Evolutionary conservation across 2,888 invertebrate species (phyloP).

Genomic region (Hypolimnas misippus): DNA sequence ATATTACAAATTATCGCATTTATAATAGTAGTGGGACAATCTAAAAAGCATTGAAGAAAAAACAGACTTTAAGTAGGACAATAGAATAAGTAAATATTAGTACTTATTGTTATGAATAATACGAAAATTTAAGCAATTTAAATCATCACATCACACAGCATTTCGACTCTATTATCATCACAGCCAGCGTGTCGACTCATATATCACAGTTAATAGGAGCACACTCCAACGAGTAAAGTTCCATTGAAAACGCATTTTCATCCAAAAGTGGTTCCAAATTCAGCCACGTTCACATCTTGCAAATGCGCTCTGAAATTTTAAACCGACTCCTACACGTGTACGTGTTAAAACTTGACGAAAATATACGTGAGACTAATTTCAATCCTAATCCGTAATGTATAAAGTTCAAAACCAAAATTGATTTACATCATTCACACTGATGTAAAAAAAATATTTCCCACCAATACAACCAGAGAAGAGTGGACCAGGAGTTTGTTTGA

Average conservation of each 20-base stretch:
- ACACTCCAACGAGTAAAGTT: constrained; percentile 36
- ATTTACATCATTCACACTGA: constrained; percentile 11
- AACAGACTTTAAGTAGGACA: no score
- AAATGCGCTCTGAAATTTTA: constrained; percentile 59
- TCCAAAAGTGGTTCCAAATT: constrained; percentile 62
- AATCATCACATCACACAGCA: no score
- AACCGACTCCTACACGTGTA: constrained; percentile 54
- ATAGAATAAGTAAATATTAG: no score
- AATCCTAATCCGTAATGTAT: constrained; percentile 6
- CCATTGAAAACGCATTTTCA: constrained; percentile 64
- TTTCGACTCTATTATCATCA: no score
- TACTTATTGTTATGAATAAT: no score
- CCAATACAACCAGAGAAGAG: constrained; percentile 57
- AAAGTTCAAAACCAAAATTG: constrained; percentile 1
- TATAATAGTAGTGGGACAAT: no score
- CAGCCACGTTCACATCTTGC: constrained; percentile 62
- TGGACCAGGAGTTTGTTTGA: constrained; percentile 66
- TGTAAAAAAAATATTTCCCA: constrained; percentile 40
- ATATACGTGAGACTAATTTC: constrained; percentile 22
- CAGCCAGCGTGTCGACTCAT: not conserved
- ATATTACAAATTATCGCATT: no score
- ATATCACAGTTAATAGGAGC: constrained; percentile 32
- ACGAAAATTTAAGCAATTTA: no score
- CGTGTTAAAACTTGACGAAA: constrained; percentile 30
- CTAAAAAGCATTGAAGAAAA: no score